Percentiles rank a stretch among this genome's conserved stretches.
These are phyloP conservation scores for Bombyx mori DNA, from an alignment of 1,140 invertebrate species.

Conservation along the genomic window DNA sequence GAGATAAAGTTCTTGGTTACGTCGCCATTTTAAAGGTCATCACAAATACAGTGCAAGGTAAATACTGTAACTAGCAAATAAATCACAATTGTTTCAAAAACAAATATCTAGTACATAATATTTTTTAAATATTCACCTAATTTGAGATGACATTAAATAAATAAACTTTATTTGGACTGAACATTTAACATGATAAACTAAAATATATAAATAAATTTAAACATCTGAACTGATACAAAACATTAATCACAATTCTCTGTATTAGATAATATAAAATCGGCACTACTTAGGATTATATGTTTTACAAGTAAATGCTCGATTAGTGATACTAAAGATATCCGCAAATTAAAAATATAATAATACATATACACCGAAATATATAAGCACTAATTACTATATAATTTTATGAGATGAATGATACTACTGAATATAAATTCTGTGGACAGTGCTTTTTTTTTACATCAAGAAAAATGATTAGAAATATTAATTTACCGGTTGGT, in stretches of 20 bases:
- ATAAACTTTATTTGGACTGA: not conserved
- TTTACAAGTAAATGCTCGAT: conserved; percentile 5
- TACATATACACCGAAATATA: conserved; percentile 1
- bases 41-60: conserved; percentile 6
- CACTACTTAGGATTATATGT: not conserved
- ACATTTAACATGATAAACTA: not conserved
- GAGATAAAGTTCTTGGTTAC: no score
- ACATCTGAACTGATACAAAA: not conserved
- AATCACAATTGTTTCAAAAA: conserved; percentile 10
- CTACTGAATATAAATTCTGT: no score
- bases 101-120: no score
- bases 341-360: not conserved
- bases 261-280: no score
- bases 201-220: not conserved
- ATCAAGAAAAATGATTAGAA: no score
- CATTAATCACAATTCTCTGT: no score
- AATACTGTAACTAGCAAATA: conserved; percentile 4
- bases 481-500: no score
- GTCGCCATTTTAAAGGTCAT: no score
- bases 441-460: no score
- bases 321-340: not conserved
- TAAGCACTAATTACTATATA: not conserved
- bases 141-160: no score
- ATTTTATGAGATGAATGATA: not conserved
- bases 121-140: no score